Conservation (phyloP, 2,797 vertebrate species). For the Muraenolepis orangiensis region DNA sequence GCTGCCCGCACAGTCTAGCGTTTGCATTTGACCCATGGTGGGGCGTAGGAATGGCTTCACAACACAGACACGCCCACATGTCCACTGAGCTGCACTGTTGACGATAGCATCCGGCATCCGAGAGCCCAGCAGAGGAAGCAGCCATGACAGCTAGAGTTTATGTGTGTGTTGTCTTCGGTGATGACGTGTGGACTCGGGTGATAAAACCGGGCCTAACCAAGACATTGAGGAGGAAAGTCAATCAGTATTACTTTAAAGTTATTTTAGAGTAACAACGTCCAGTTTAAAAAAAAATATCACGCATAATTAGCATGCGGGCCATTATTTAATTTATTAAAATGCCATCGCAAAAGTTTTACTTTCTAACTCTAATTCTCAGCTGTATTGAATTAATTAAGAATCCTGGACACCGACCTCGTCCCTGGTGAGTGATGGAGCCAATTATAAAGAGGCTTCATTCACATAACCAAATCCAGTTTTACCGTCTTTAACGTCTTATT, state of each 20-base stretch:
- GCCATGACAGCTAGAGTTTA: not conserved
- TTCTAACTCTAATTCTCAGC: not conserved
- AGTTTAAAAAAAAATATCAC: not conserved
- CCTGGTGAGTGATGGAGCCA: not conserved
- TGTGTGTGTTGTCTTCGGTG: not conserved
- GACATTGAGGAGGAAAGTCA: not conserved
- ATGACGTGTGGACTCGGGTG: too few species aligned
- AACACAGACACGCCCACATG: not conserved
- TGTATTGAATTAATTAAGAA: not conserved
- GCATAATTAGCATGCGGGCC: not conserved
- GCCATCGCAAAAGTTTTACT: not conserved
- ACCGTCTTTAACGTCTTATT: not conserved
- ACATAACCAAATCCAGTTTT: not conserved
- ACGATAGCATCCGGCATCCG: not conserved
- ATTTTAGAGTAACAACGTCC: not conserved
- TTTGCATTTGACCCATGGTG: too few species aligned
- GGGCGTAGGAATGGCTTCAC: slow-evolving; percentile 42
- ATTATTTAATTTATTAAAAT: not conserved
- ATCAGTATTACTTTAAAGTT: too few species aligned
- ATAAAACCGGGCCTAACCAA: not conserved
- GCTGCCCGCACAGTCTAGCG: too few species aligned
- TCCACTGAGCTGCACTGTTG: not conserved
- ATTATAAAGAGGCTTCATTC: not conserved
- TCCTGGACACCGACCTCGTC: not conserved
- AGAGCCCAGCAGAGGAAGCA: not conserved